Conservation (phyloP, 1,140 invertebrate genomes). For the Carposina sasakii region DNA sequence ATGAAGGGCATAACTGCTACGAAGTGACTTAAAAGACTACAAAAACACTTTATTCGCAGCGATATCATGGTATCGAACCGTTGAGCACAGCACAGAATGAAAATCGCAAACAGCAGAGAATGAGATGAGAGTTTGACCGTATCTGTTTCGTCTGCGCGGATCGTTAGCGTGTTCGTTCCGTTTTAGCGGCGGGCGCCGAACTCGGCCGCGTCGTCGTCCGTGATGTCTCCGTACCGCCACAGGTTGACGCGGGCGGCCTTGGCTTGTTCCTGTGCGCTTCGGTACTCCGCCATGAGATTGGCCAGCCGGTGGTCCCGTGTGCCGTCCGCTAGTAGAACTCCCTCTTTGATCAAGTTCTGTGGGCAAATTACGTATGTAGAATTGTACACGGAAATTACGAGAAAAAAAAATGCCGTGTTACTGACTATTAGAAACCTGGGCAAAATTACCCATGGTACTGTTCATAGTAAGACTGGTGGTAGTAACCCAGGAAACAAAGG, state of each 20-base stretch:
- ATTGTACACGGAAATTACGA: too few relatives aligned
- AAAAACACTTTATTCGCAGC: too few relatives aligned
- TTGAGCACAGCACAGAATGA: too few relatives aligned
- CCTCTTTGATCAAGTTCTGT: conserved; percentile 84
- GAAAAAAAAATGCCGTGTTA: neutral
- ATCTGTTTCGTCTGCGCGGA: too few relatives aligned
- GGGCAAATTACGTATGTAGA: neutral
- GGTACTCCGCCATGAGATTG: conserved; percentile 88
- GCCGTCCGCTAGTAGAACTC: conserved; percentile 86
- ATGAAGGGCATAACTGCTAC: too few relatives aligned
- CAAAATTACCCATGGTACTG: neutral
- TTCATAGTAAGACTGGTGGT: neutral
- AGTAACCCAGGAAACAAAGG: neutral
- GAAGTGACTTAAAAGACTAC: too few relatives aligned
- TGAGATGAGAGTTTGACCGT: too few relatives aligned
- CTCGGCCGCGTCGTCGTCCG: conserved; percentile 94
- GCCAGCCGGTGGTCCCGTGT: conserved; percentile 86
- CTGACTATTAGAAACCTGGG: neutral
- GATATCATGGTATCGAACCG: too few relatives aligned
- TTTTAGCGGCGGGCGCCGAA: conserved; percentile 76
- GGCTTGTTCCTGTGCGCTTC: conserved; percentile 87
- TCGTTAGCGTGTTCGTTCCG: too few relatives aligned
- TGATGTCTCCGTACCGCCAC: conserved; percentile 97
- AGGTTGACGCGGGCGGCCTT: conserved; percentile 88
- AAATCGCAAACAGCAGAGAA: too few relatives aligned